Evolutionary conservation across 2,797 vertebrate genomes (phyloP), one percentile per base, ranked within the genome.

Genomic region (Notolabrus celidotus): DNA sequence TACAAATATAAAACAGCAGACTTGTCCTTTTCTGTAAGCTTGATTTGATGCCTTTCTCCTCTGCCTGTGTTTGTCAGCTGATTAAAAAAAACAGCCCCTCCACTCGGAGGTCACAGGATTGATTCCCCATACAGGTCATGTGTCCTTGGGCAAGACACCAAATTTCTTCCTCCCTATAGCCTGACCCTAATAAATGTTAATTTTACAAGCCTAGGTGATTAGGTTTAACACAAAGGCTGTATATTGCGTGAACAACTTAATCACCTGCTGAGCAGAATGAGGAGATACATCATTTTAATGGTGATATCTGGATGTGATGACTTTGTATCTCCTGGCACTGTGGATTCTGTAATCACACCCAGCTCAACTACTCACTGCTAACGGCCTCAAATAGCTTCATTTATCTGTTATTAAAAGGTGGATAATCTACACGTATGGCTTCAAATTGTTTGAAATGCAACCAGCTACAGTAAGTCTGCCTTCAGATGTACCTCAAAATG

Each of bases 131-230:
- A 10, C 10, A 22, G 72, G 74, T 81, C 82, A 79, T 38, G 49
- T 68, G 74, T 66, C 77, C 77, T 74, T 67, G 72, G 80, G 75
- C 71, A 55, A 54, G 76, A 74, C 29, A 75, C 71, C 68, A 63
- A 69, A 77, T 80, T 61, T 73, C 68, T 52, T 20, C 70, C 52
- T 45, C 68, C 60, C 60, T 3, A 47, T 63, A 31, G 42, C 56
- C 63, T 25, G 63, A 83, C 80, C 71, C 62, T 71, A 73, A 82
- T 86, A 80, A 84, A 84, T 66, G 74, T 84, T 82, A 73, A 74
- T 84, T 82, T 85, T 82, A 85, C 80, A 82, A 64, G 56, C 59
- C 10, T 0, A 27, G 67, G 68, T 75, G 52, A 81, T 82, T 71
- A 79, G 63, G 69, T 77, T 72, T 77, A 83, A 84, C 75, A 70